These are phyloP conservation scores for Perodicticus potto DNA, from an alignment of 2,797 vertebrate species.

Conservation along the genomic window DNA sequence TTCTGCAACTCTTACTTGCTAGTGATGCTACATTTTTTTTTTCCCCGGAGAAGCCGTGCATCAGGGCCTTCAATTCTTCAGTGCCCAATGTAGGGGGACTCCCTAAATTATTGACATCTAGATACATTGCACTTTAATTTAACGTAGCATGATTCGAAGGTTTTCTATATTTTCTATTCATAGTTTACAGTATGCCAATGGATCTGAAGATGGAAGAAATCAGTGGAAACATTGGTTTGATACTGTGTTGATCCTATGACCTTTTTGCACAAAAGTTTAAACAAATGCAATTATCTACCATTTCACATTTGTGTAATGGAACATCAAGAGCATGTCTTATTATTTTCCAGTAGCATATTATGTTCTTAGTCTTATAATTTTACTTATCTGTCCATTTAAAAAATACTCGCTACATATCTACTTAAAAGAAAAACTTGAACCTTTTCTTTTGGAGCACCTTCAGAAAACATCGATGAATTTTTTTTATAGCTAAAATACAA, in stretches of 20 bases:
- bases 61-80: background rate
- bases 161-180: background rate
- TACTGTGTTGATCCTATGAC: background rate
- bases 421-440: background rate
- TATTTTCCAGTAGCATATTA: background rate
- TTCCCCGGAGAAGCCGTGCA: background rate
- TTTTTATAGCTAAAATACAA: too few species aligned
- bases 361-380: background rate
- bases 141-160: background rate
- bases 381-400: background rate
- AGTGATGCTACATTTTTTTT: background rate
- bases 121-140: background rate
- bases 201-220: background rate
- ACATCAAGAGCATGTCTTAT: too few species aligned
- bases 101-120: background rate
- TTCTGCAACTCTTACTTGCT: background rate
- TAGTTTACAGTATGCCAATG: background rate
- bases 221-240: background rate
- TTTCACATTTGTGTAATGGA: background rate
- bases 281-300: background rate
- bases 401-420: background rate
- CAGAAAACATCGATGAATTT: too few species aligned
- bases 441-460: too few species aligned
- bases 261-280: background rate
- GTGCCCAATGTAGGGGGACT: background rate